Percentiles rank a stretch among this genome's conserved stretches.
Evolutionary conservation across 2,113 vertebrate genomes (phyloP).

Genomic region (Taxidea taxus): DNA sequence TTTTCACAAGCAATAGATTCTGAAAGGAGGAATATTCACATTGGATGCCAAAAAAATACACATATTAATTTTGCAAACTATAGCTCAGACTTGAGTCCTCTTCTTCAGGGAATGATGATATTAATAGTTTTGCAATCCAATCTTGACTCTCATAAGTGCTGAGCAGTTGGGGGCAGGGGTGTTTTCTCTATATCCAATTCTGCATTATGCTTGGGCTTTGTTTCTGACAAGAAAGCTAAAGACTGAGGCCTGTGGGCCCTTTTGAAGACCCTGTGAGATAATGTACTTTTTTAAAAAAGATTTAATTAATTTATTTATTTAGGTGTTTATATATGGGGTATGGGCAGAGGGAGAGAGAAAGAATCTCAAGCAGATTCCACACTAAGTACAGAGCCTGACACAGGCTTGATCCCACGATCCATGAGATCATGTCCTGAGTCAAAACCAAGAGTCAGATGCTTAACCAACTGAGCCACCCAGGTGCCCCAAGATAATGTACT

Average conservation of each 20-base stretch:
- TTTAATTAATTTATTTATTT: not conserved
- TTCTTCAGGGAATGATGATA: not conserved
- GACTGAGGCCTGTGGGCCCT: not conserved
- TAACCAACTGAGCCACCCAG: not conserved
- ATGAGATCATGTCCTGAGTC: not conserved
- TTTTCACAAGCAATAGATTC: slow-evolving; percentile 72
- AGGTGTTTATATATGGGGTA: not conserved
- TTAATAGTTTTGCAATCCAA: not conserved
- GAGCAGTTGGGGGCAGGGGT: fast-evolving
- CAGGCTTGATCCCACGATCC: not conserved
- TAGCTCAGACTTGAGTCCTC: not conserved
- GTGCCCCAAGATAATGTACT: not conserved
- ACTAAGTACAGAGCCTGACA: not conserved
- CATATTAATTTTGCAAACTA: not conserved
- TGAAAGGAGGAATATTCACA: slow-evolving; percentile 40
- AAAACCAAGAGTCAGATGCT: not conserved
- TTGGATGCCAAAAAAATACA: slow-evolving; percentile 54
- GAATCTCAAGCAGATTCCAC: not conserved
- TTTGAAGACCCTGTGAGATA: not conserved
- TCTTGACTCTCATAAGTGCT: not conserved
- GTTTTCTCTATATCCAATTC: not conserved
- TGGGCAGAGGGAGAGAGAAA: not conserved
- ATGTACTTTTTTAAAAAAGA: not conserved
- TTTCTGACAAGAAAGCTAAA: not conserved
- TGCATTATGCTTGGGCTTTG: not conserved